These are phyloP conservation scores for Toxotes chatareus DNA, from an alignment of 2,113 vertebrate species.

Conservation along the genomic window DNA sequence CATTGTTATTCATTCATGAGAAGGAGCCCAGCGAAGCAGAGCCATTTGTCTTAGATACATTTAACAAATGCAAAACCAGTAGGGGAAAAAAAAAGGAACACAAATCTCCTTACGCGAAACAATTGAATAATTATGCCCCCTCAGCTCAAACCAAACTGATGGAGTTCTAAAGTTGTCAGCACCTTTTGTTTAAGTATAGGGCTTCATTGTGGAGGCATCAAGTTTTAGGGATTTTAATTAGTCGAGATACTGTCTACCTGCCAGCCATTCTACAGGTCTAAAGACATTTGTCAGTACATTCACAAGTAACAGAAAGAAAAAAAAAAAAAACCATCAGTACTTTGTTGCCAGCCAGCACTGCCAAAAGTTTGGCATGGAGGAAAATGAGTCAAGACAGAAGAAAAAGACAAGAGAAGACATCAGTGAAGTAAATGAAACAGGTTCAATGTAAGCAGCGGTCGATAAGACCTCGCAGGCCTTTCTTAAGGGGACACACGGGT, in stretches of 20 bases:
- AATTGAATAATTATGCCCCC: conserved; percentile 58
- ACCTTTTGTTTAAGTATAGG: conserved; percentile 42
- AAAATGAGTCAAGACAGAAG: not conserved
- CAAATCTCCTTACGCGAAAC: conserved; percentile 55
- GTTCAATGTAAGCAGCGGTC: not conserved
- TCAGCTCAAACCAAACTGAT: conserved; percentile 19
- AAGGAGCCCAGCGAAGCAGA: conserved; percentile 53
- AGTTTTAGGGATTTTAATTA: conserved; percentile 46
- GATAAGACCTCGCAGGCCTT: not conserved
- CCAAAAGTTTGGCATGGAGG: not conserved
- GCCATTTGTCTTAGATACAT: conserved; percentile 70
- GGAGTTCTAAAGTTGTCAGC: conserved; percentile 40
- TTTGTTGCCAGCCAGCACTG: not conserved
- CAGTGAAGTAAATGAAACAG: not conserved
- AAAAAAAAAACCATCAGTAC: not conserved
- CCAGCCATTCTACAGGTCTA: conserved; percentile 24
- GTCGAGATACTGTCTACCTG: not conserved
- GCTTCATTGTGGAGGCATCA: conserved; percentile 22
- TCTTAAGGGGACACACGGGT: not conserved
- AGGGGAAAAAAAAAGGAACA: conserved; percentile 4
- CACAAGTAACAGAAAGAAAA: not conserved
- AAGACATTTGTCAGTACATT: not conserved
- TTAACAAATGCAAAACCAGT: conserved; percentile 63
- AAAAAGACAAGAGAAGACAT: not conserved
- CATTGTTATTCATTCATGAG: conserved; percentile 76